Evolutionary conservation across 2,797 vertebrate species (phyloP).

Genomic region (Chromobotia macracanthus): DNA sequence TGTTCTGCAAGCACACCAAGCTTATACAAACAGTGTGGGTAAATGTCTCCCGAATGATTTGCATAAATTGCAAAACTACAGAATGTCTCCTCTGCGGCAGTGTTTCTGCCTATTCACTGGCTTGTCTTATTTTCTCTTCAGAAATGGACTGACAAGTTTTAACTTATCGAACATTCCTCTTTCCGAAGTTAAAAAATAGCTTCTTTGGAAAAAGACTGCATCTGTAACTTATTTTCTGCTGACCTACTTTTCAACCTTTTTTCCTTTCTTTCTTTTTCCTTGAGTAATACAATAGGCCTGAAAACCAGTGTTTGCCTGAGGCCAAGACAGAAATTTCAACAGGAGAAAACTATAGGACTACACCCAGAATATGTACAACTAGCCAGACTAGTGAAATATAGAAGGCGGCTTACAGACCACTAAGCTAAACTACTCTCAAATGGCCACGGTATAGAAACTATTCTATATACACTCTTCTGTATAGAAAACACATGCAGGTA

Average conservation of each 20-base stretch:
- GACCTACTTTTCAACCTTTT: slow-evolving; percentile 41
- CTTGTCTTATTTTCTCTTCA: background rate
- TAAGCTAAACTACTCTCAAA: background rate
- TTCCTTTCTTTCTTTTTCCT: background rate
- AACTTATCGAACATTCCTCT: background rate
- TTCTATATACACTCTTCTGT: no score
- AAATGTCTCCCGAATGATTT: background rate
- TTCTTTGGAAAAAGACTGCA: slow-evolving; percentile 3
- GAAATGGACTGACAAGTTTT: background rate
- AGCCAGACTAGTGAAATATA: slow-evolving; percentile 2
- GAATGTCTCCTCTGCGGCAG: background rate
- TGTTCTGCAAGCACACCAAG: no score
- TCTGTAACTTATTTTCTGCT: slow-evolving; percentile 16
- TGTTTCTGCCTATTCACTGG: background rate
- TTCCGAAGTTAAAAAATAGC: background rate
- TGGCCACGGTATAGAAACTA: no score
- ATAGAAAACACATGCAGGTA: background rate
- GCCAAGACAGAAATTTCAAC: background rate
- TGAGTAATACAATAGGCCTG: slow-evolving; percentile 9
- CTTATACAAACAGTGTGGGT: background rate
- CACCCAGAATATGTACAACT: slow-evolving; percentile 21
- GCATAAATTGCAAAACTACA: background rate
- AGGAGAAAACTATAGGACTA: slow-evolving; percentile 7
- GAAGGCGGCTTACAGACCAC: background rate
- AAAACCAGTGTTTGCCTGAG: slow-evolving; percentile 1